These are phyloP conservation scores for Lycocorax pyrrhopterus DNA, from an alignment of 2,113 vertebrate species.

Conservation along the genomic window DNA sequence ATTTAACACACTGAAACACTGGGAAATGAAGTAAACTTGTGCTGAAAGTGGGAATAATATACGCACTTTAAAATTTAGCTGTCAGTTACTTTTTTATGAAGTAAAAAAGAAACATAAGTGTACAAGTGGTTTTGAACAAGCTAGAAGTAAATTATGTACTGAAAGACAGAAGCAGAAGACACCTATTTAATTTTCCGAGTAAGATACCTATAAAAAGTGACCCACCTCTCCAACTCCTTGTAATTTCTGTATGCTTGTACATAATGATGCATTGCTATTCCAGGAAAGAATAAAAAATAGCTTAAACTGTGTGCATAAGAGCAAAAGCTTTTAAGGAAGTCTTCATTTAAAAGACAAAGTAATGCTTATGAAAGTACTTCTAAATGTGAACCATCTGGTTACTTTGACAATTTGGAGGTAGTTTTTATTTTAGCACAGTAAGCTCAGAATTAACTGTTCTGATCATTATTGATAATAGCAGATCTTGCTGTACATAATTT, in stretches of 20 bases:
- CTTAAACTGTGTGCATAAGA: background rate
- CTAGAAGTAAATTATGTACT: background rate
- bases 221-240: background rate
- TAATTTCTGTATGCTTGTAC: background rate
- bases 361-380: background rate
- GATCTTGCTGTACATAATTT: background rate
- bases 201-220: background rate
- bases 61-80: background rate
- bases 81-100: background rate
- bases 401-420: background rate
- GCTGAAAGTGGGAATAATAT: background rate
- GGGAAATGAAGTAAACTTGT: background rate
- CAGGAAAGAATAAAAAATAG: background rate
- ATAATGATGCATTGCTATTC: background rate
- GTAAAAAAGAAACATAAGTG: background rate
- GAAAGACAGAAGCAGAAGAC: background rate
- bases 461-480: background rate
- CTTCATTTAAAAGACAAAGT: background rate
- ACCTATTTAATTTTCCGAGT: background rate
- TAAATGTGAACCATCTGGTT: conserved; percentile 29
- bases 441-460: conserved; percentile 10
- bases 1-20: background rate
- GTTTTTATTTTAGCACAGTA: background rate
- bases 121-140: background rate
- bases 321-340: background rate